phyloP scores from a whole-genome alignment of 2,888 invertebrate genomes.

The Tetheella fluctuosa region DNA sequence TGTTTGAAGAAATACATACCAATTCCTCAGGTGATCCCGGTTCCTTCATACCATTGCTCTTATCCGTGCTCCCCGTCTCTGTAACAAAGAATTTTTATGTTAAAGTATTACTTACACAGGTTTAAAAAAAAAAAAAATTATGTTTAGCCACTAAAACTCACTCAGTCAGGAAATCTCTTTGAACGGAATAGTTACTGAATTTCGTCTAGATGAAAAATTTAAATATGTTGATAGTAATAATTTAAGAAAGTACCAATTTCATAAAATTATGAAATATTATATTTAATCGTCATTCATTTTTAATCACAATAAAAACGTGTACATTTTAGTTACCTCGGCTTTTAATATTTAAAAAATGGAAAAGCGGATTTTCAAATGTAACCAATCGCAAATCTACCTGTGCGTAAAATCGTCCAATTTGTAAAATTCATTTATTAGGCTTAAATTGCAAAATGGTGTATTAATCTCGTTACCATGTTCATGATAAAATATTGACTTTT shows the following conservation, averaged over 20 bases:
- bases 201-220: background rate
- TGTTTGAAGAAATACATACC: conserved; percentile 80
- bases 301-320: too few species aligned
- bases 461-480: background rate
- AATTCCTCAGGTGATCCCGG: conserved; percentile 92
- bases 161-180: background rate
- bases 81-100: conserved; percentile 68
- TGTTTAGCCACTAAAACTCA: background rate
- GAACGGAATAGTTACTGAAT: background rate
- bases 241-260: background rate
- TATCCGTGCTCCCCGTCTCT: conserved; percentile 88
- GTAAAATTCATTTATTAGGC: background rate
- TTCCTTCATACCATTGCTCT: conserved; percentile 94
- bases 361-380: background rate
- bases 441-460: background rate
- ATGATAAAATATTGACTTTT: background rate
- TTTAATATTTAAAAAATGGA: too few species aligned
- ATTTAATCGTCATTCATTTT: too few species aligned
- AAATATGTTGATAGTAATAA: background rate
- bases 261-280: too few species aligned
- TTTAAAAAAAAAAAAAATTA: background rate
- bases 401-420: background rate
- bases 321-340: too few species aligned
- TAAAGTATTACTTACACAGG: conserved; percentile 18
- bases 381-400: background rate